A percentile compares a stretch with the other conserved stretches of the same genome.
phyloP scores from a whole-genome alignment of 2,797 vertebrate species.

The Taeniopygia guttata region DNA sequence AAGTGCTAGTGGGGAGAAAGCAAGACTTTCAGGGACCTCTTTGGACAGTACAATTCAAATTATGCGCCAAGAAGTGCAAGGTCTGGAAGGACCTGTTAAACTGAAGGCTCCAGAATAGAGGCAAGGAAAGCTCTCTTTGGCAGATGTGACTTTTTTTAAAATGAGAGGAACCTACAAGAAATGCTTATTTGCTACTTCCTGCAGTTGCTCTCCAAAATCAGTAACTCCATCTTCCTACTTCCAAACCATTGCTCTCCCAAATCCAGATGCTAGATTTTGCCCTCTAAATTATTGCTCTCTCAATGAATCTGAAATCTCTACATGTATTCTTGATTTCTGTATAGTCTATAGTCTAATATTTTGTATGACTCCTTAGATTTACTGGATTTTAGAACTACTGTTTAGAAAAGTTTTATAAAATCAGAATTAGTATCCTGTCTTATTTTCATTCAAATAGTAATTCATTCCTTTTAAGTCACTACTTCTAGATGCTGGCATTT shows the following conservation, averaged over 20 bases:
- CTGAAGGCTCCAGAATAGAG: neutral
- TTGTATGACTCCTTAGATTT: neutral
- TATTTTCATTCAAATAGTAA: neutral
- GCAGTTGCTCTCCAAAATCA: neutral
- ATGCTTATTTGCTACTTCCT: neutral
- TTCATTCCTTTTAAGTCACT: neutral
- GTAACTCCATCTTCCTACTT: neutral
- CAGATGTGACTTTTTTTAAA: neutral
- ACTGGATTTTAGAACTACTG: neutral
- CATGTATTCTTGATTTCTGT: neutral
- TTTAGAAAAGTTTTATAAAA: neutral
- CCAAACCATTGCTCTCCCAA: neutral
- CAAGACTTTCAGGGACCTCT: neutral
- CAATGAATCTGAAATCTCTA: neutral
- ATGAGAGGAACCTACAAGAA: neutral
- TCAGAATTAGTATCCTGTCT: neutral
- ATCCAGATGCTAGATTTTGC: neutral
- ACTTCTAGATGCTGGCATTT: constrained; percentile 10
- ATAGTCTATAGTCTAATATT: neutral
- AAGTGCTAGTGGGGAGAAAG: neutral
- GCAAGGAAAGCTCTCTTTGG: neutral
- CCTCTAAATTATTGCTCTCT: neutral
- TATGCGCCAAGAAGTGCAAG: rapidly evolving
- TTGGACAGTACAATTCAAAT: neutral
- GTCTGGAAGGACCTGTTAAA: neutral